These are phyloP conservation scores for Hypothenemus hampei DNA, from an alignment of 1,140 invertebrate species.

Conservation along the genomic window DNA sequence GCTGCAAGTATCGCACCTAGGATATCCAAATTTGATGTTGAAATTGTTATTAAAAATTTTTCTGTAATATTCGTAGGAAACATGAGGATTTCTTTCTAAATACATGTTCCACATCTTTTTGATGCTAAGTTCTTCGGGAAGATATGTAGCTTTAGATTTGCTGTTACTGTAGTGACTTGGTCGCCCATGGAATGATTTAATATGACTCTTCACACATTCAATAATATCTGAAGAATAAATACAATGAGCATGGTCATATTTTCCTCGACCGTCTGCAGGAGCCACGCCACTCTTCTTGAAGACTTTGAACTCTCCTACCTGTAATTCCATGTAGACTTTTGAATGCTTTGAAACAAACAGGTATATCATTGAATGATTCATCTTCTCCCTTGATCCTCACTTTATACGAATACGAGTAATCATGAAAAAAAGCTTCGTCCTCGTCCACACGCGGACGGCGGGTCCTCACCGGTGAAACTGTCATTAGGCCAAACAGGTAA, in stretches of 20 bases:
- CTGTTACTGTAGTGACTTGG: slow-evolving; percentile 19
- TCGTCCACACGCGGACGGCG: background rate
- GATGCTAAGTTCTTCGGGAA: slow-evolving; percentile 20
- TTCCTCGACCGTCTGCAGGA: slow-evolving; percentile 1
- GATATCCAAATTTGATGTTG: too few species aligned
- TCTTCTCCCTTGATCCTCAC: background rate
- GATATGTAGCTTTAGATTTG: slow-evolving; percentile 23
- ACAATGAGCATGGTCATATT: slow-evolving; percentile 6
- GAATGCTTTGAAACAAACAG: slow-evolving; percentile 4
- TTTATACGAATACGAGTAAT: slow-evolving; percentile 4
- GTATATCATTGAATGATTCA: background rate
- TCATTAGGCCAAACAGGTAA: background rate
- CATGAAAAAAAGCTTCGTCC: background rate
- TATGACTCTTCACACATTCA: slow-evolving; percentile 13
- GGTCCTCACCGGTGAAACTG: background rate
- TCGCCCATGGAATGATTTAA: slow-evolving; percentile 3
- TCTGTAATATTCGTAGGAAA: slow-evolving; percentile 3
- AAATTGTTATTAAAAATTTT: slow-evolving; percentile 3
- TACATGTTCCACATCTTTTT: slow-evolving; percentile 26
- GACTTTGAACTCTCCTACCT: background rate
- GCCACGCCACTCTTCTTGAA: slow-evolving; percentile 3
- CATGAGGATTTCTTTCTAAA: background rate
- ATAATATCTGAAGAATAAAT: background rate
- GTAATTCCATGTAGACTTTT: slow-evolving; percentile 3
- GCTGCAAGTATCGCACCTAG: too few species aligned